Evolutionary conservation across 2,888 invertebrate species (phyloP), one percentile per base, ranked within the genome.

Genomic region (Amphipoea oculea): DNA sequence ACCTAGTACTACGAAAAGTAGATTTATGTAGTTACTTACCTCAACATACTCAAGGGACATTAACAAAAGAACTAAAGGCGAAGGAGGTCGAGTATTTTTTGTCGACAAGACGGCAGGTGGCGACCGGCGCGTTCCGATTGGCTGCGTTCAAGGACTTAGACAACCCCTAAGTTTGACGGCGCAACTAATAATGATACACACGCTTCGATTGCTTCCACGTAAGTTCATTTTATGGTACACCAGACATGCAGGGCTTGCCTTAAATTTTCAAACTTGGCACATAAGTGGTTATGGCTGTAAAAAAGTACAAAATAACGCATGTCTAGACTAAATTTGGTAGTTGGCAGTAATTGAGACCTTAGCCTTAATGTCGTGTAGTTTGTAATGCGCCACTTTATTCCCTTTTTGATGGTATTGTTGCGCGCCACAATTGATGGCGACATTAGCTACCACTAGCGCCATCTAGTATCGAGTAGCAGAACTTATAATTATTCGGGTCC

Each of bases 101-200:
- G 82, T 73, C 40, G 77, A 71, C 62, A 57, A 62, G 69, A 77
- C 80, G 85, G 91, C 92, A 92, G 92, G 91, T 92, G 92, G 87
- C 81, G 76, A 75, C 66, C 82, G 78, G 71, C 45, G 81, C 76
- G 81, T 84, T 87, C 86, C 76, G 82, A 90, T 92, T 92, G 89
- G 91, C 65, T 87, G 88, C 76, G 76, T 71, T 91, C 90, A 91
- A 92, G 91, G 89, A 89, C 88, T 82, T 84, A 88, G 79, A 81
- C 90, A 86, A 89, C 90, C 92, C 92, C 87, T 88, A 91, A 89
- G 79, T 88, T 91, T 85, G 86, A 86, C 79, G 86, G 79, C 74
- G 83, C 86, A 86, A 85, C 77, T 89, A 88, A 89, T 92, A 91
- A 91, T 89, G 86, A 89, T 89, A 90, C 79, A 86, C 85, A 78